phyloP scores from a whole-genome alignment of 2,888 invertebrate species.

The Lucinisca nassula region DNA sequence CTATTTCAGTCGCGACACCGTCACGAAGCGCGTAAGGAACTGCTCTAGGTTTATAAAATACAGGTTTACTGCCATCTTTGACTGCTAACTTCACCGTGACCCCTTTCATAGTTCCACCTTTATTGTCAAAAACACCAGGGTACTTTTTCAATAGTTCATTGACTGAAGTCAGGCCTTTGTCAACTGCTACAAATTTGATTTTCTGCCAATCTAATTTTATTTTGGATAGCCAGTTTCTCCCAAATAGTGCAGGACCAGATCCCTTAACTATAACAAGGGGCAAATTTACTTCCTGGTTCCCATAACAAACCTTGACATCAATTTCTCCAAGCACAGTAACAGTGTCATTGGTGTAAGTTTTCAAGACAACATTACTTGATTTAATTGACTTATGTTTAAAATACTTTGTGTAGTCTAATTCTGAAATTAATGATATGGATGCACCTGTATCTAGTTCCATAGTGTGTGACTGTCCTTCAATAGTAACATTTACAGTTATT shows the following conservation, averaged over 20 bases:
- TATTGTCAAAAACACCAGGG: neutral
- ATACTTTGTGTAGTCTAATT: neutral
- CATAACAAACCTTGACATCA: slow-evolving; percentile 15
- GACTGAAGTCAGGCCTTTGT: neutral
- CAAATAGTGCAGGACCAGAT: slow-evolving; percentile 22
- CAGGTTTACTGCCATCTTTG: neutral
- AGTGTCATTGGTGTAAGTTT: slow-evolving; percentile 26
- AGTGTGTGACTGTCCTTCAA: neutral
- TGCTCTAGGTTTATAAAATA: slow-evolving; percentile 24
- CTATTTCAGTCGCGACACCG: slow-evolving; percentile 16
- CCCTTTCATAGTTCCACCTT: neutral
- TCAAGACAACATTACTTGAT: neutral
- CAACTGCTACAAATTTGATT: neutral
- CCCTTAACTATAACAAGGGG: slow-evolving; percentile 30
- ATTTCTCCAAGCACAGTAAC: neutral
- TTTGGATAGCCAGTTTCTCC: slow-evolving; percentile 27
- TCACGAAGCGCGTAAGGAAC: slow-evolving; percentile 39
- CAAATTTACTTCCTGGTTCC: neutral
- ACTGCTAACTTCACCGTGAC: neutral
- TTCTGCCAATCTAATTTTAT: slow-evolving; percentile 19
- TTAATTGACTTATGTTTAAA: neutral
- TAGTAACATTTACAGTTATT: neutral
- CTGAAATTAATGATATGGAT: slow-evolving; percentile 22
- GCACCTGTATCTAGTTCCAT: slow-evolving; percentile 60
- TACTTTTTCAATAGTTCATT: neutral